Conservation (phyloP, 35 echinoderm and acorn worm species). For the Ophioderma brevispina region DNA sequence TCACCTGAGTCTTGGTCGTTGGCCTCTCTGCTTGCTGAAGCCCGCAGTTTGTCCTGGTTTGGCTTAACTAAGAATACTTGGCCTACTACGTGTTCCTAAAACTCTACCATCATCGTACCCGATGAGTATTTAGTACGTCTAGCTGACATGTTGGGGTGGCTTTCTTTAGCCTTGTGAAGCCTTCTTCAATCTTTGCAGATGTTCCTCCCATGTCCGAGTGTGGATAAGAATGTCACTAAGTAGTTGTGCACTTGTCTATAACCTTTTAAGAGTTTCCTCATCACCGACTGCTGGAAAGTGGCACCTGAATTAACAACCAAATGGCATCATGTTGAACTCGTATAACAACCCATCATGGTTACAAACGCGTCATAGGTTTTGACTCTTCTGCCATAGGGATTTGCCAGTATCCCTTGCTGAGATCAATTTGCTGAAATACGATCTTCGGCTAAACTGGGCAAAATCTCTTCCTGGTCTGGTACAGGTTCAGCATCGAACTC, state of each 20-base stretch:
- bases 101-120: conserved; percentile 51
- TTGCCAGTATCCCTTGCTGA: conserved; percentile 63
- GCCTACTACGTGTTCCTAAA: conserved; percentile 63
- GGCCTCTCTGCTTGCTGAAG: conserved; percentile 15
- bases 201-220: too few relatives aligned
- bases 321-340: conserved; percentile 46
- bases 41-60: conserved; percentile 16
- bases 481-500: conserved; percentile 57
- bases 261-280: too few relatives aligned
- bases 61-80: conserved; percentile 24
- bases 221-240: too few relatives aligned
- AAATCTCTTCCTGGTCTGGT: conserved; percentile 43
- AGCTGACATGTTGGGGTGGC: too few relatives aligned
- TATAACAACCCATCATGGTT: conserved; percentile 35
- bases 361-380: conserved; percentile 41
- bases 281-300: too few relatives aligned
- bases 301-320: conserved; percentile 43
- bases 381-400: conserved; percentile 27
- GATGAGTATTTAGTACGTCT: too few relatives aligned
- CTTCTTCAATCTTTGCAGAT: too few relatives aligned
- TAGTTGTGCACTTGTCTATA: too few relatives aligned
- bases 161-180: too few relatives aligned
- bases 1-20: conserved; percentile 46
- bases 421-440: conserved; percentile 50
- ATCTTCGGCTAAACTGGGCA: neutral